Base-by-base conservation (phyloP, 2,888 invertebrate species). In the Thereva unica region DNA sequence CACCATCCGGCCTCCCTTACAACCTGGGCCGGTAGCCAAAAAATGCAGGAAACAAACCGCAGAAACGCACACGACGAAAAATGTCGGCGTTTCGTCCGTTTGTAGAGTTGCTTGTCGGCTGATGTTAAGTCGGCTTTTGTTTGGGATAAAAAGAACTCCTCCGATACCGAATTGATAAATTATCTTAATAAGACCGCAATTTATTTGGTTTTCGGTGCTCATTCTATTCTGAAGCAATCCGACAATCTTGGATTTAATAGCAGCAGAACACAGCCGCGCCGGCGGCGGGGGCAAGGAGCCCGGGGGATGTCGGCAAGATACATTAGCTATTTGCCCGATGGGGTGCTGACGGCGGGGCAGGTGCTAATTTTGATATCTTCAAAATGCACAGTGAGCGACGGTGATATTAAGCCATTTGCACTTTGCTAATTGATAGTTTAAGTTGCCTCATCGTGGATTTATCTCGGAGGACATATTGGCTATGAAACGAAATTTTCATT, bases 371-470 rank as follows among this genome's bases (percentile, higher is more conserved):
- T 59, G 59, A 47, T 38, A 12, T 59, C 38, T 38, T 34, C 38
- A 41, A 6, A 5, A 5, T 47, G 47, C 47, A 6, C 10, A n/a
- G 10, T 10, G 44, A 8, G n/a, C 44, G 45, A 23, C 23, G 37
- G 45, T 12, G 57, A 57, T 44, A 23, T 57, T 8, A 59, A 59
- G 38, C 49, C 45, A 47, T 47, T 59, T 59, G 12, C 59, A 59
- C 49, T 59, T 37, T 38, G 37, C 59, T 59, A 59, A 59, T 59
- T 59, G 47, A 59, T 59, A 59, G 59, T 47, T 59, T 59, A 35
- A 59, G 12, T 45, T 59, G 59, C 59, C 23, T 59, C 49, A 45
- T 37, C 6, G 38, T 12, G 37, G 49, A 59, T 59, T 59, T 59
- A 38, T 47, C 59, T 23, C 2, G 1, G 23, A 23, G 23, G 23